These are phyloP conservation scores for Aurelia coerulea DNA, from an alignment of 30 jellyfish, hydroid and myxozoan genomes.

Conservation along the genomic window DNA sequence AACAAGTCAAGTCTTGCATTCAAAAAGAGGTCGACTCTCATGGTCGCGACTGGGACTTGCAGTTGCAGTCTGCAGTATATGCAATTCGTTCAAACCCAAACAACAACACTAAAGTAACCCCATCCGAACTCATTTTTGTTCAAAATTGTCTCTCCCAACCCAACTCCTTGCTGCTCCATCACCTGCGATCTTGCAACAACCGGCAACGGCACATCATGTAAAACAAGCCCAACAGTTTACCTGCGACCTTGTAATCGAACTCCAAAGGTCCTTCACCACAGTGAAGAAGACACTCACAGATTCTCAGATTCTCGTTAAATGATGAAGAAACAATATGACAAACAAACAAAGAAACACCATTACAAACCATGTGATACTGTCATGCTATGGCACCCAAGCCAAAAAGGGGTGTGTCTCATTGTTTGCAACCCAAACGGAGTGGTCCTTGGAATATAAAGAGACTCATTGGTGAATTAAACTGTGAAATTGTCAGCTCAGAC, in stretches of 20 bases:
- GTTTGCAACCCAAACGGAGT: too few relatives aligned
- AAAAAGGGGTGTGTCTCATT: too few relatives aligned
- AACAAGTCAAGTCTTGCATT: conserved; percentile 45
- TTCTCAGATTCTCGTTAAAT: background rate
- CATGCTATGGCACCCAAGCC: background rate
- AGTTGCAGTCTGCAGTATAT: background rate
- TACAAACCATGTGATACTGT: conserved; percentile 10
- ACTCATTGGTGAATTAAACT: too few relatives aligned
- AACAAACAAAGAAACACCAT: conserved; percentile 2
- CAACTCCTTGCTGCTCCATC: too few relatives aligned
- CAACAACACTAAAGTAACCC: background rate
- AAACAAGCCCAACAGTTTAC: conserved; percentile 11
- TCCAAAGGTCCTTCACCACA: conserved; percentile 11
- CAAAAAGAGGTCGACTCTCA: conserved; percentile 38
- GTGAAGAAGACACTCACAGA: background rate
- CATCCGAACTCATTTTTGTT: background rate
- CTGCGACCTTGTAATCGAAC: conserved; percentile 4
- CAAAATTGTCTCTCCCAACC: too few relatives aligned
- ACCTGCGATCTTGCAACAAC: background rate
- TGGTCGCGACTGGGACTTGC: conserved; percentile 13
- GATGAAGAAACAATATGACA: conserved; percentile 26
- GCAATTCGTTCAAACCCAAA: conserved; percentile 4
- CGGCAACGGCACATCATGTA: background rate
- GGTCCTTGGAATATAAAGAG: too few relatives aligned
- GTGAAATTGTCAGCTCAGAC: too few relatives aligned